Evolutionary conservation across 2,113 vertebrate species (phyloP), one percentile per base, ranked within the genome.

Genomic region (Notiomystis cincta): DNA sequence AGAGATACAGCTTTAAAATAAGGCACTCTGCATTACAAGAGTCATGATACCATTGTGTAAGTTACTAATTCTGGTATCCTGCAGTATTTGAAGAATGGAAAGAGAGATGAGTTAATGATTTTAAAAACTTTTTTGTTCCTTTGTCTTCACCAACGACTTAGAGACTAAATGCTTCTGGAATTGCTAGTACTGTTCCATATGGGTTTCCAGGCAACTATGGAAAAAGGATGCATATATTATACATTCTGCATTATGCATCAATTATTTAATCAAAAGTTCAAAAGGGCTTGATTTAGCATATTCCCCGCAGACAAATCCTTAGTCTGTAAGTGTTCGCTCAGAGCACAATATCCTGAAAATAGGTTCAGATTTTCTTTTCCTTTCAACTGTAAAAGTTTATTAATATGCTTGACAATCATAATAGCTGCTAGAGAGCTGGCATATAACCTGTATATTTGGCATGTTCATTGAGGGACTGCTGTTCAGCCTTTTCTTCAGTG

Each of bases 261-360:
- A 92, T 96, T 94, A 96, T 96, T 96, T 96, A 97, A 97, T 96
- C 96, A 96, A 93, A 95, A 96, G 95, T 97, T 96, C 96, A 96
- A 95, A 96, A 97, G 88, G 96, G 82, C 94, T 92, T 96, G 95
- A 94, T 97, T 97, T 96, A 92, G 82, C 93, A 94, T 93, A 89
- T 94, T 97, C 93, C 85, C 95, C 5, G 57, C 79, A 97, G 93
- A 88, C 82, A 83, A 93, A 92, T 95, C 64, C 65, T 87, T 60
- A 78, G 86, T 81, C 93, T 80, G 40, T 67, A 81, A 93, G 51
- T 78, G 86, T 92, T 97, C 76, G 2, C 60, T 94, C 56, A 31
- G 82, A 71, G 44, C 82, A 94, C 72, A 94, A 42, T 87, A 82
- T 90, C 65, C 65, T 92, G 86, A 87, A 93, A 92, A 92, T 76